Evolutionary conservation across 2,113 vertebrate genomes (phyloP).

Genomic region (Oreochromis spilurus): DNA sequence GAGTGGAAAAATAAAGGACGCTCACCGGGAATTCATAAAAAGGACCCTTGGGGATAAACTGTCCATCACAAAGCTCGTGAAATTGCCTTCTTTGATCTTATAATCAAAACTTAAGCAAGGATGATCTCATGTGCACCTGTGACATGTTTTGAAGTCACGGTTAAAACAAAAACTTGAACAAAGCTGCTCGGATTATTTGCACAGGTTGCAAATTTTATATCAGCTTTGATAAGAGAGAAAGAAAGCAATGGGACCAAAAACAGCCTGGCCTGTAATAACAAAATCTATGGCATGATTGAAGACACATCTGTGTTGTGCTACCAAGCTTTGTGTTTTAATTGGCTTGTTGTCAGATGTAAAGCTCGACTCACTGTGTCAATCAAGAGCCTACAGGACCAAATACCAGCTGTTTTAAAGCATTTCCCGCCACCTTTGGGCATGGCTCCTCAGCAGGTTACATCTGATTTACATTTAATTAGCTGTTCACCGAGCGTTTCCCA

Average conservation of each 20-base stretch:
- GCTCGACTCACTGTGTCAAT: conserved; percentile 41
- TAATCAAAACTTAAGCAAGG: not conserved
- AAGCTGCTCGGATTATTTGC: conserved; percentile 51
- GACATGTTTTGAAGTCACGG: conserved; percentile 51
- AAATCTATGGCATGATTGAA: conserved; percentile 37
- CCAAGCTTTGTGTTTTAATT: conserved; percentile 53
- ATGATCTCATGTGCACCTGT: conserved; percentile 28
- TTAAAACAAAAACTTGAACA: conserved; percentile 44
- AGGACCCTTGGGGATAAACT: not conserved
- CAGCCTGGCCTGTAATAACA: conserved; percentile 63
- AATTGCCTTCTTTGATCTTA: conserved; percentile 19
- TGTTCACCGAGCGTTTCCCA: not conserved
- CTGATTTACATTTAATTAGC: conserved; percentile 46
- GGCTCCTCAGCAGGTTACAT: conserved; percentile 7
- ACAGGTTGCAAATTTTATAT: conserved; percentile 46
- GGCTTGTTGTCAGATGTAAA: conserved; percentile 44
- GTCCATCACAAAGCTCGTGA: not conserved
- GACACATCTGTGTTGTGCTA: conserved; percentile 60
- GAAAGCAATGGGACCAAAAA: conserved; percentile 32
- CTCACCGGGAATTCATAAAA: not conserved
- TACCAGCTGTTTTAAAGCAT: conserved; percentile 38
- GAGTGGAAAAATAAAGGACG: not conserved
- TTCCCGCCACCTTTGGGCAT: conserved; percentile 15
- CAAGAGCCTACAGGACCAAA: conserved; percentile 14
- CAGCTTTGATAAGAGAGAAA: conserved; percentile 42